Conservation (phyloP, 1,140 invertebrate species). For the Neotoxoptera formosana region DNA sequence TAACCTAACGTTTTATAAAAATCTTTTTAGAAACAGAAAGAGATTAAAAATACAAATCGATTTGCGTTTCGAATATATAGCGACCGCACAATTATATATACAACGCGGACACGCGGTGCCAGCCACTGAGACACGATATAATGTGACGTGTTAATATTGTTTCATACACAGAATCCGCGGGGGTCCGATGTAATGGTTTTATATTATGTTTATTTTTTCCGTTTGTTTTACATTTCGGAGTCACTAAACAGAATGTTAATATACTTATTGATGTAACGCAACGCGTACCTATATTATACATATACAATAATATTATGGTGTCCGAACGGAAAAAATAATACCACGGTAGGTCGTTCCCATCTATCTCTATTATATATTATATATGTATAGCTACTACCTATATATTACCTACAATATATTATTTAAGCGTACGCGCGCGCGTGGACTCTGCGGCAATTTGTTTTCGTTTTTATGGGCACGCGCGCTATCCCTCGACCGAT, state of each 20-base stretch:
- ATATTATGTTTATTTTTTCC: background rate
- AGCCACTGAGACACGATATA: background rate
- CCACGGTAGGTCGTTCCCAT: background rate
- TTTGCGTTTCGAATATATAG: background rate
- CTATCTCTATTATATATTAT: background rate
- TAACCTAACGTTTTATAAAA: too few species aligned
- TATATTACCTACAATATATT: background rate
- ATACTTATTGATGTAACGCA: background rate
- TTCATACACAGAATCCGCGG: slow-evolving; percentile 32
- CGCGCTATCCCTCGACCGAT: background rate
- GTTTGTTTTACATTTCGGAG: slow-evolving; percentile 12
- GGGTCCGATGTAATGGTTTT: background rate
- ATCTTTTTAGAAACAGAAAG: background rate
- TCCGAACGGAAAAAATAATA: background rate
- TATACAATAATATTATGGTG: too few species aligned
- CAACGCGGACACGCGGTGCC: too few species aligned
- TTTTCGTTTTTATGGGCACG: slow-evolving; percentile 48
- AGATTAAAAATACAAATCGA: background rate
- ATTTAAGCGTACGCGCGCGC: background rate
- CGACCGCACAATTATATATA: background rate
- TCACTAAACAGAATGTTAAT: slow-evolving; percentile 23
- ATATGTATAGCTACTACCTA: background rate
- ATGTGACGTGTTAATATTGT: slow-evolving; percentile 49
- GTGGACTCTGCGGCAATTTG: slow-evolving; percentile 1
- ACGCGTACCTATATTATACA: too few species aligned